Base-by-base conservation (phyloP, 2,888 invertebrate genomes). In the Leptinotarsa tumamoca region DNA sequence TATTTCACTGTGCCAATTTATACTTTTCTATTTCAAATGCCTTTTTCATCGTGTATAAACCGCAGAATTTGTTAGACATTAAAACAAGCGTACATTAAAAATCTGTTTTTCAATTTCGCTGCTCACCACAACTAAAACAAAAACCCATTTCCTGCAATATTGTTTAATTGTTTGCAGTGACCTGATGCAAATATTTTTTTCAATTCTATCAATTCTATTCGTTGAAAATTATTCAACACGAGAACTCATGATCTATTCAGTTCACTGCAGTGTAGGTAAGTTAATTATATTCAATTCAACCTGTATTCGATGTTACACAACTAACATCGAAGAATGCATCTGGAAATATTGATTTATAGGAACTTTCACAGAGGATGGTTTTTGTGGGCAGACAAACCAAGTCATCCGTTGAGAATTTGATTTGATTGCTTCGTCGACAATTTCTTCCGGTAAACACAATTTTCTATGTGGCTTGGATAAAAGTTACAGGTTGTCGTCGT, bases 381-480 rank as follows among this genome's bases (percentile, higher is more conserved):
- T 15, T 43, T 63, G 63, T 63, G 63, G 27, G 27, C 14, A 63
- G 63, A 18, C 63, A 58, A 58, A 18, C 15, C 13, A 23, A 21
- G 43, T 58, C 58, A 58, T 58, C 58, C 58, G 58, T 58, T 23
- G 58, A 58, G 58, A 58, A 58, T 58, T 15, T n/a, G 33, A 27
- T 63, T 63, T 13, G 63, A 63, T 58, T 58, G 23, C 58, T 58
- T 58, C 14, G 15, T 23, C 58, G 23, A 58, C 58, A 58, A 23
- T 58, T 58, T 58, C 17, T 52, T 58, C 23, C 58, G 15, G 10
- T 23, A 23, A 15, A 17, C 23, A 58, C 52, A 52, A n/a, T 52
- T 52, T 52, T n/a, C 52, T 52, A 52, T 15, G 13, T 23, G 23
- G 23, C 13, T 14, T 58, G 21, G 58, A 58, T 21, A 4, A 17